Evolutionary conservation across 2,113 vertebrate genomes (phyloP).

Genomic region (Pelvicachromis taeniatus): DNA sequence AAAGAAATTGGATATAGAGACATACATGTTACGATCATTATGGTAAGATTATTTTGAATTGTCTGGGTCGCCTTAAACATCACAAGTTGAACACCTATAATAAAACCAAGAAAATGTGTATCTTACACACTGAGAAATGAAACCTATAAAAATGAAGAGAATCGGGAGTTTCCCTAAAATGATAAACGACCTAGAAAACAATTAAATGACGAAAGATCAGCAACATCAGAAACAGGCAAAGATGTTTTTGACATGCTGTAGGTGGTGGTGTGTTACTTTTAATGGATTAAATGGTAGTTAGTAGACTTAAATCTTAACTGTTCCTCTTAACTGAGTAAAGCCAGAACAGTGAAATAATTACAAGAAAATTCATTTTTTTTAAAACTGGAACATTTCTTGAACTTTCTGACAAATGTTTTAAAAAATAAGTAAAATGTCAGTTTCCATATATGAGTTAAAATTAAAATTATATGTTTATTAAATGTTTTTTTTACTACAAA

Average conservation of each 20-base stretch:
- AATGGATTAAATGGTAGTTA: not conserved
- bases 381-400: not conserved
- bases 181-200: not conserved
- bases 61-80: not conserved
- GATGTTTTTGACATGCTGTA: not conserved
- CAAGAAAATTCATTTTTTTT: not conserved
- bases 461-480: too few species aligned
- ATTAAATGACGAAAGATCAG: not conserved
- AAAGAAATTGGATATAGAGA: too few species aligned
- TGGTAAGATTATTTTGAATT: not conserved
- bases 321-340: not conserved
- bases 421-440: not conserved
- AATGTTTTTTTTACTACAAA: too few species aligned
- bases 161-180: not conserved
- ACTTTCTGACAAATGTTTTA: not conserved
- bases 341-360: not conserved
- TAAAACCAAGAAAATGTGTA: not conserved
- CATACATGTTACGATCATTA: too few species aligned
- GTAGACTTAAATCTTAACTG: not conserved
- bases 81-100: not conserved
- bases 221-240: not conserved
- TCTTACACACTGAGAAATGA: not conserved
- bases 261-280: not conserved
- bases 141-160: too few species aligned
- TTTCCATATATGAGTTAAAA: too few species aligned